Conservation (phyloP, 1,140 invertebrate species). For the Campodea augens region DNA sequence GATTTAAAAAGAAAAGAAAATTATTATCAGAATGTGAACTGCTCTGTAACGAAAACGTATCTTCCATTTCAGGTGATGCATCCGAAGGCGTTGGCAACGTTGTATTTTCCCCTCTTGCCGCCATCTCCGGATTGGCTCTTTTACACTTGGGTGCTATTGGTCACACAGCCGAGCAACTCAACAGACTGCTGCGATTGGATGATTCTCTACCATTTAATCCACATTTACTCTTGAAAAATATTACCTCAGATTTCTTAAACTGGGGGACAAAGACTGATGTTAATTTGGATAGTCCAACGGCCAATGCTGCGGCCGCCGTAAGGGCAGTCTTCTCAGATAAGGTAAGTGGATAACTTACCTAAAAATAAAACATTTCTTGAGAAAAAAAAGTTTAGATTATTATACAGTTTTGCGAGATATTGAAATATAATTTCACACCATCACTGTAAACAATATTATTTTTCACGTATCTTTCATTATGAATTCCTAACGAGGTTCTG, state of each 20-base stretch:
- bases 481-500: no score
- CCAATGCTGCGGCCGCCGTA: not conserved
- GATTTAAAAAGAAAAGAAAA: no score
- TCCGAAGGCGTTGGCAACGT: slow-evolving; percentile 42
- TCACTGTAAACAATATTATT: no score
- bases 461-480: no score
- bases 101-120: slow-evolving; percentile 64
- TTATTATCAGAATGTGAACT: no score
- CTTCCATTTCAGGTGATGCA: no score
- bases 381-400: no score
- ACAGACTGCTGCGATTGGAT: slow-evolving; percentile 60
- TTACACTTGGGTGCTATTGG: slow-evolving; percentile 68
- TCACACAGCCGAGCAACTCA: slow-evolving; percentile 73
- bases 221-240: slow-evolving; percentile 61
- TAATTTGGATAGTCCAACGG: not conserved
- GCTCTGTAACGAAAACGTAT: no score
- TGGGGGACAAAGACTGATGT: not conserved
- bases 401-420: no score
- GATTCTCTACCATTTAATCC: slow-evolving; percentile 76
- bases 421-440: no score
- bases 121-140: slow-evolving; percentile 67
- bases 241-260: slow-evolving; percentile 26
- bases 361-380: no score
- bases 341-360: no score
- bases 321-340: not conserved